phyloP scores from a whole-genome alignment of 2,888 invertebrate species.

The Macrostomum cliftonense region DNA sequence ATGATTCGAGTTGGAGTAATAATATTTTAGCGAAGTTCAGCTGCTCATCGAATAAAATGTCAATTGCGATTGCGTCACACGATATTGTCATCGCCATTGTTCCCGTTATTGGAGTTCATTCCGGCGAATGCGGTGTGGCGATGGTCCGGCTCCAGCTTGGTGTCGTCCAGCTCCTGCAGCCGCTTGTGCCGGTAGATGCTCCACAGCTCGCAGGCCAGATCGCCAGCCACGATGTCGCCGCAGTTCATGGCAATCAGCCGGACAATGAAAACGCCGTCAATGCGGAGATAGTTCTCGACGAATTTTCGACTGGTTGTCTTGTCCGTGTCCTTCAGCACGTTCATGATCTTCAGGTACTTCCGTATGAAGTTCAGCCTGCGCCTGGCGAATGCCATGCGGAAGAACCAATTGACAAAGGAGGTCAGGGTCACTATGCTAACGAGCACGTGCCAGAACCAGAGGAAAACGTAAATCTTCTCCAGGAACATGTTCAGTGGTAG shows the following conservation, averaged over 20 bases:
- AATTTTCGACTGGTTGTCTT: slow-evolving; percentile 30
- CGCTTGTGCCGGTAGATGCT: slow-evolving; percentile 20
- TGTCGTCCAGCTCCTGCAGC: slow-evolving; percentile 9
- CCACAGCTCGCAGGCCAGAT: slow-evolving; percentile 20
- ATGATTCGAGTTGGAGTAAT: too few relatives aligned
- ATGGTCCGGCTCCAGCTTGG: not conserved
- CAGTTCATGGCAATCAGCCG: slow-evolving; percentile 20
- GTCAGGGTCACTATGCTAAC: slow-evolving; percentile 26
- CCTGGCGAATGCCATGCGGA: slow-evolving; percentile 17
- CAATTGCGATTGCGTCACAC: too few relatives aligned
- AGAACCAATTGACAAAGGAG: slow-evolving; percentile 27
- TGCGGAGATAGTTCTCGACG: slow-evolving; percentile 29
- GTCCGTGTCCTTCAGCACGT: slow-evolving; percentile 31
- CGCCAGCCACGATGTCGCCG: slow-evolving; percentile 20
- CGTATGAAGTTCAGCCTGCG: slow-evolving; percentile 31
- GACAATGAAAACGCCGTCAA: slow-evolving; percentile 33
- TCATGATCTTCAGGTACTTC: slow-evolving; percentile 39
- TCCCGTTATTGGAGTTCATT: too few relatives aligned
- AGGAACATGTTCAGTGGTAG: slow-evolving; percentile 12
- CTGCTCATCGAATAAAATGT: too few relatives aligned
- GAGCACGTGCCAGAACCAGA: slow-evolving; percentile 36
- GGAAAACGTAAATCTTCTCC: slow-evolving; percentile 32
- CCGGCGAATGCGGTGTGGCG: too few relatives aligned
- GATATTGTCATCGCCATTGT: too few relatives aligned
- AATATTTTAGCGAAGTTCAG: too few relatives aligned